Evolutionary conservation across 2,888 invertebrate species (phyloP).

Genomic region (Pammene aurita): DNA sequence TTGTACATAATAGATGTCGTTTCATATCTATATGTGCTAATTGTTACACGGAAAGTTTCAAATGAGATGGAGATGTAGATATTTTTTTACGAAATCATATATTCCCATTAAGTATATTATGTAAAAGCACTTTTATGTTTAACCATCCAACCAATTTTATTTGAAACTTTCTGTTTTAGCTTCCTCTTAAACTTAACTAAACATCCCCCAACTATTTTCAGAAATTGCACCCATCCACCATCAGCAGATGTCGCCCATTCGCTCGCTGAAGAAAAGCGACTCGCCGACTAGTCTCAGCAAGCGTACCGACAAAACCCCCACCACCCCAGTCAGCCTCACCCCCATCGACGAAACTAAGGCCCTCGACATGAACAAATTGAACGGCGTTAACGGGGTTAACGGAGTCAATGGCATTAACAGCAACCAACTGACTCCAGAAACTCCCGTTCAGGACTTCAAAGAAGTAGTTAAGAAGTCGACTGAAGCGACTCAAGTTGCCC

Average conservation of each 20-base stretch:
- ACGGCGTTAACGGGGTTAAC: constrained; percentile 59
- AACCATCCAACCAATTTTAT: constrained; percentile 2
- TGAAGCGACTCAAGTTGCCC: constrained; percentile 79
- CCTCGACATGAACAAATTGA: constrained; percentile 74
- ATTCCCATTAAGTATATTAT: no score
- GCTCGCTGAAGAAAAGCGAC: constrained; percentile 78
- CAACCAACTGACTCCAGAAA: constrained; percentile 73
- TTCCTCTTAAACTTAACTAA: constrained; percentile 25
- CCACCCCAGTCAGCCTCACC: constrained; percentile 77
- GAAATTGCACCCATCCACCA: constrained; percentile 81
- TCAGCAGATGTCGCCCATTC: constrained; percentile 81
- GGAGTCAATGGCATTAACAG: constrained; percentile 61
- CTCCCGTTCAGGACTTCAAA: constrained; percentile 68
- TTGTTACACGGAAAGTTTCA: constrained; percentile 56
- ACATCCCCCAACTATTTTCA: constrained; percentile 60
- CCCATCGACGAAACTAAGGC: constrained; percentile 80
- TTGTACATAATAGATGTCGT: constrained; percentile 26
- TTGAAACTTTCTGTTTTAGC: constrained; percentile 49
- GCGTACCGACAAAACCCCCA: constrained; percentile 79
- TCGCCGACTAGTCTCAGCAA: constrained; percentile 78
- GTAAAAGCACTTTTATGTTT: neutral
- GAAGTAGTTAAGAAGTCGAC: constrained; percentile 76
- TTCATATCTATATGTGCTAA: constrained; percentile 53
- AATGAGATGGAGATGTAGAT: constrained; percentile 41
- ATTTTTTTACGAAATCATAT: neutral